Conservation (phyloP, 2,113 vertebrate species). For the Fulmarus glacialis region DNA sequence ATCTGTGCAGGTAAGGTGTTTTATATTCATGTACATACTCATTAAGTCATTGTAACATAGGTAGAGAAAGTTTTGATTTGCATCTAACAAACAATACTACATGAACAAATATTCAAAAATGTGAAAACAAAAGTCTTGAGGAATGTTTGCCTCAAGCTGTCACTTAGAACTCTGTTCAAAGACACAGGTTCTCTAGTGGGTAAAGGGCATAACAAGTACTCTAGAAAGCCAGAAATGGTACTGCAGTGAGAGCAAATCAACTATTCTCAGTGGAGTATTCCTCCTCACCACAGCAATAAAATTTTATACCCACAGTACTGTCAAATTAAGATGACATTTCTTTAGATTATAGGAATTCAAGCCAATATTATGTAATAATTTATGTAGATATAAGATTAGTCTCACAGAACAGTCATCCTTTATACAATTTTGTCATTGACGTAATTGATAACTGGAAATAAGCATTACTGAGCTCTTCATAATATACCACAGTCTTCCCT, state of each 20-base stretch:
- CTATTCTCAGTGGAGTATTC: not conserved
- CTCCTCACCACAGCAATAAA: not conserved
- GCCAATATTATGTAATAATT: not conserved
- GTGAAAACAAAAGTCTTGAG: not conserved
- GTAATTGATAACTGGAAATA: not conserved
- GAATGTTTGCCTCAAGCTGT: not conserved
- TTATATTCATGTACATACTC: not conserved
- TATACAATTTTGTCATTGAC: not conserved
- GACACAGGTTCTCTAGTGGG: not conserved
- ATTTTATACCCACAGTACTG: not conserved
- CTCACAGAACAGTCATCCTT: not conserved
- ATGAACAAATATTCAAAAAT: not conserved
- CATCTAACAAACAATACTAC: not conserved
- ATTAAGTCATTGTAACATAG: not conserved
- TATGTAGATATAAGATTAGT: not conserved
- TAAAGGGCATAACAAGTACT: not conserved
- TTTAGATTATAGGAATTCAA: not conserved
- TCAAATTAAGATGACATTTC: not conserved
- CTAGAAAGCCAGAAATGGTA: not conserved
- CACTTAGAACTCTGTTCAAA: not conserved
- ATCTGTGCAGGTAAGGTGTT: not conserved
- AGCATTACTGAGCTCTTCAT: not conserved
- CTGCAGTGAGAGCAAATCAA: not conserved
- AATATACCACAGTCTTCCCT: not conserved
- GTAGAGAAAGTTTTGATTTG: not conserved